Evolutionary conservation across 2,888 invertebrate species (phyloP).

Genomic region (Apodemia duryi): DNA sequence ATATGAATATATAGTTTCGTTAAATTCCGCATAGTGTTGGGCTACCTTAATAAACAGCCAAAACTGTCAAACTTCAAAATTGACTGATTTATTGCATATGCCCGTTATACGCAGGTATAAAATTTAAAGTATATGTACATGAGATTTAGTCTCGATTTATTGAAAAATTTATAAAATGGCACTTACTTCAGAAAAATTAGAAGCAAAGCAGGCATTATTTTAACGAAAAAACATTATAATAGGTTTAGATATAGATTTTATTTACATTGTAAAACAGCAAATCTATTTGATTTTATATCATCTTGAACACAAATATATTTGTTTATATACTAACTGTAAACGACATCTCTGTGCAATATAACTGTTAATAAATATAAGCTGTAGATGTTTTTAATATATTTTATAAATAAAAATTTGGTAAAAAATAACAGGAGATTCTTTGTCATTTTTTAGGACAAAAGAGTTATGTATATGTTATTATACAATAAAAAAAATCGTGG

Average conservation of each 20-base stretch:
- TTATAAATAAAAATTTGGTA: background rate
- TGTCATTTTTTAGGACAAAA: background rate
- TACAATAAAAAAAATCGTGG: background rate
- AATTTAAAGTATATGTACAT: constrained; percentile 18
- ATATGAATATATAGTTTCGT: background rate
- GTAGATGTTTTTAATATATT: background rate
- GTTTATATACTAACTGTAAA: constrained; percentile 33
- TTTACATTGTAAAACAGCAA: constrained; percentile 5
- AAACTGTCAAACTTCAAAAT: constrained; percentile 14
- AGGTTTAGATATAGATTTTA: constrained; percentile 10
- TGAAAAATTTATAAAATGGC: constrained; percentile 19
- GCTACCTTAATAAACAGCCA: background rate
- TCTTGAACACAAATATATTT: constrained; percentile 21
- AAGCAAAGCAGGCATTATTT: constrained; percentile 21
- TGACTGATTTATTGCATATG: constrained; percentile 21
- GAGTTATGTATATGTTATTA: background rate
- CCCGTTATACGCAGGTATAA: constrained; percentile 1
- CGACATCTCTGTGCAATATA: constrained; percentile 32
- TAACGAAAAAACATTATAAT: constrained; percentile 16
- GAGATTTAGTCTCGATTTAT: constrained; percentile 15
- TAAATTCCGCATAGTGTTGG: constrained; percentile 3
- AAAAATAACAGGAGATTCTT: constrained; percentile 1
- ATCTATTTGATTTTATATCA: constrained; percentile 6
- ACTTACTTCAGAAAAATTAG: constrained; percentile 19
- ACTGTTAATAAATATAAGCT: constrained; percentile 6